These are phyloP conservation scores for Zelleria hepariella DNA, from an alignment of 2,888 invertebrate genomes.

Conservation along the genomic window DNA sequence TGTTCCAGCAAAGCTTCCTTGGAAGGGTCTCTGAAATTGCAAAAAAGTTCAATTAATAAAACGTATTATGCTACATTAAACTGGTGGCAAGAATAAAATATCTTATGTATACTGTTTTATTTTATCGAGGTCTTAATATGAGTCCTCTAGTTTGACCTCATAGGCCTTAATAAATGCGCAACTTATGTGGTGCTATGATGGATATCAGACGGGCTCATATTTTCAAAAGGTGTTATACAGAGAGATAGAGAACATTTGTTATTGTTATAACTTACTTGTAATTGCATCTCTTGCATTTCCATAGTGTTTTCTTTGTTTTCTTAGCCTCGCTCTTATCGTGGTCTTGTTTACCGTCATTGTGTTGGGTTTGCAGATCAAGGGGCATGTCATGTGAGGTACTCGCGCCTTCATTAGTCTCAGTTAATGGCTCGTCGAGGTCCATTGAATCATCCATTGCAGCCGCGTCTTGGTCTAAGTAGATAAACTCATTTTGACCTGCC, in stretches of 20 bases:
- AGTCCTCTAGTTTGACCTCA: not conserved
- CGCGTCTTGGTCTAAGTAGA: conserved; percentile 49
- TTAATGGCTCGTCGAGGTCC: conserved; percentile 62
- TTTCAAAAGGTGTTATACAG: too few relatives aligned
- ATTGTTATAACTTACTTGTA: conserved; percentile 76
- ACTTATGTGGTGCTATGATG: not conserved
- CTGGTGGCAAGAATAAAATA: too few relatives aligned
- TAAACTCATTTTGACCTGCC: conserved; percentile 64
- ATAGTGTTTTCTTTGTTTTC: conserved; percentile 80
- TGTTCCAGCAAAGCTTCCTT: conserved; percentile 62
- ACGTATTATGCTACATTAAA: too few relatives aligned
- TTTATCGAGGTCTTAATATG: not conserved
- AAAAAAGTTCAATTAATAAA: not conserved
- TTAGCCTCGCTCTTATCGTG: conserved; percentile 44
- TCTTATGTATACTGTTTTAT: too few relatives aligned
- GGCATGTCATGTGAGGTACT: conserved; percentile 67
- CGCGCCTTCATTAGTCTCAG: conserved; percentile 52
- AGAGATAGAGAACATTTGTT: too few relatives aligned
- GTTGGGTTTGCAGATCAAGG: conserved; percentile 69
- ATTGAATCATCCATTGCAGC: conserved; percentile 49
- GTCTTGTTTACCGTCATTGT: conserved; percentile 37
- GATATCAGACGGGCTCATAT: too few relatives aligned
- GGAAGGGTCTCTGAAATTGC: conserved; percentile 51
- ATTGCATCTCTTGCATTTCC: conserved; percentile 93
- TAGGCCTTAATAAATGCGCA: not conserved